These are phyloP conservation scores for Micromys minutus DNA, from an alignment of 2,113 vertebrate genomes.

Conservation along the genomic window DNA sequence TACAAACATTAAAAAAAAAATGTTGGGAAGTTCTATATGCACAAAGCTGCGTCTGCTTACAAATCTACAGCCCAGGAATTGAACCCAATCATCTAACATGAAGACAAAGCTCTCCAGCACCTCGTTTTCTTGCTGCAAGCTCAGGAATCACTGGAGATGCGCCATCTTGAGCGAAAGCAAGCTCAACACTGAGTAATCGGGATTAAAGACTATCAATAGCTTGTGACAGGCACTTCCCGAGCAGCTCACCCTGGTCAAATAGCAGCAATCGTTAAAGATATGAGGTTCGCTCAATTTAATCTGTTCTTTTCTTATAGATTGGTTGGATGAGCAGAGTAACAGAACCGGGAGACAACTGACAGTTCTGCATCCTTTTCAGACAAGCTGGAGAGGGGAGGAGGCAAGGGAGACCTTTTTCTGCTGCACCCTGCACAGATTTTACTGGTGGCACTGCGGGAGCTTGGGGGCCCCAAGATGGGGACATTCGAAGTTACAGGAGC, in stretches of 20 bases:
- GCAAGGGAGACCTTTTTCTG: not conserved
- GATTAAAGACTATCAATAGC: constrained; percentile 93
- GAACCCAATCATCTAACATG: constrained; percentile 88
- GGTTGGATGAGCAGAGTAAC: constrained; percentile 90
- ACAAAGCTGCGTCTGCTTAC: constrained; percentile 81
- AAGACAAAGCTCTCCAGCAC: constrained; percentile 86
- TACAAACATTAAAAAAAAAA: not conserved
- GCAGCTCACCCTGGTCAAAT: constrained; percentile 91
- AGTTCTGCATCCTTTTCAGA: constrained; percentile 85
- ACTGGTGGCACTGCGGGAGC: not conserved
- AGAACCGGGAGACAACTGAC: constrained; percentile 88
- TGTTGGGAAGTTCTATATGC: constrained; percentile 67
- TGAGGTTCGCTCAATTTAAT: constrained; percentile 95
- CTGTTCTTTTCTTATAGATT: constrained; percentile 94
- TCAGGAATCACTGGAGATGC: constrained; percentile 87
- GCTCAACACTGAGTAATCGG: constrained; percentile 89
- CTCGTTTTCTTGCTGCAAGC: constrained; percentile 84
- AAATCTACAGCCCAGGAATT: constrained; percentile 88
- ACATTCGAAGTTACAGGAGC: not conserved
- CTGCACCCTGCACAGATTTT: fast-evolving
- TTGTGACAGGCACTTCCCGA: constrained; percentile 90
- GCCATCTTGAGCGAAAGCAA: constrained; percentile 87
- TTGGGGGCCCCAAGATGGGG: not conserved
- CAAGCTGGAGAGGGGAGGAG: no score
- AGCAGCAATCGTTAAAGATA: constrained; percentile 95